These are phyloP conservation scores for Ariolimax columbianus DNA, from an alignment of 2,888 invertebrate species.

Conservation along the genomic window DNA sequence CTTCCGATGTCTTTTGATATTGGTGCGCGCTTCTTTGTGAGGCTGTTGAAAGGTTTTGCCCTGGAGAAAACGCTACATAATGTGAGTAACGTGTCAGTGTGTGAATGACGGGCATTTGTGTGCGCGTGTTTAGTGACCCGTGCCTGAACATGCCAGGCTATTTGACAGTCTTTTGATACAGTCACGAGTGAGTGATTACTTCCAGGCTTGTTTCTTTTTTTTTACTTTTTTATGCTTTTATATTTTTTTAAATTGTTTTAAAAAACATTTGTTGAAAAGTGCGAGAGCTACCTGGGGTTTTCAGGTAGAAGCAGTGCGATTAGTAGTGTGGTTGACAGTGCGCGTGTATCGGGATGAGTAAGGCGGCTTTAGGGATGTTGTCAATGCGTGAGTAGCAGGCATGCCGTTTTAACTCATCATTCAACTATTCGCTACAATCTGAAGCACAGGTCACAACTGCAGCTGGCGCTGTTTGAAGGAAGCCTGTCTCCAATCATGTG, in stretches of 20 bases:
- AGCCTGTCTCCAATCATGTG: too few species aligned
- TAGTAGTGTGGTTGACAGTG: neutral
- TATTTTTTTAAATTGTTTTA: too few species aligned
- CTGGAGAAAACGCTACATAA: slow-evolving; percentile 10
- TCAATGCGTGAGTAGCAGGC: neutral
- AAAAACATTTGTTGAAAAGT: too few species aligned
- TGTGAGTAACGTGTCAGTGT: slow-evolving; percentile 32
- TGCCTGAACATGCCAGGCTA: slow-evolving; percentile 16
- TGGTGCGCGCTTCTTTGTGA: neutral
- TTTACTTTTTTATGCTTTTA: neutral
- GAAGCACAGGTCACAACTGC: too few species aligned
- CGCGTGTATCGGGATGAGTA: neutral
- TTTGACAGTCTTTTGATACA: slow-evolving; percentile 23
- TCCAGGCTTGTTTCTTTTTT: neutral
- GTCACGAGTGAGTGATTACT: slow-evolving; percentile 28
- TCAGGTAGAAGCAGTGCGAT: neutral
- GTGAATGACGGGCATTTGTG: slow-evolving; percentile 16
- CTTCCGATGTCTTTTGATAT: slow-evolving; percentile 16
- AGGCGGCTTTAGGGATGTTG: neutral
- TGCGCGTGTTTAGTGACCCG: slow-evolving; percentile 10
- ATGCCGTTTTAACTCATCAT: too few species aligned
- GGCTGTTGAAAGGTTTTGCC: slow-evolving; percentile 18
- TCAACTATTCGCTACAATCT: too few species aligned
- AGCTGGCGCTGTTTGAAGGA: too few species aligned
- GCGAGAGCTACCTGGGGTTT: neutral